Percentiles rank a stretch among this genome's conserved stretches.
These are phyloP conservation scores for Callopanchax toddi DNA, from an alignment of 2,113 vertebrate genomes.

Conservation along the genomic window DNA sequence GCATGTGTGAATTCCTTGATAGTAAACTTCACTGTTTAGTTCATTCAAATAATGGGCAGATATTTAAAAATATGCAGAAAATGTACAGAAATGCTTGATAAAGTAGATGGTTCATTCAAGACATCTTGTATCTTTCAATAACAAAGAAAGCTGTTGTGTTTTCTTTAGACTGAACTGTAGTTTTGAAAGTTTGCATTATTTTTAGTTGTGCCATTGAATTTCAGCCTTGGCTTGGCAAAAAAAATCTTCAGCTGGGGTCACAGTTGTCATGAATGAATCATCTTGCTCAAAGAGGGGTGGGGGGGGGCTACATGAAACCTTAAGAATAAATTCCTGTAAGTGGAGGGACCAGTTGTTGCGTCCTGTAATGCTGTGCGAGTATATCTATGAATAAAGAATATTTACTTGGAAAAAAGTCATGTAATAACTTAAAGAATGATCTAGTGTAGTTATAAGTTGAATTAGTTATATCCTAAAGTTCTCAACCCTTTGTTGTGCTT, in stretches of 20 bases:
- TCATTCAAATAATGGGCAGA: conserved; percentile 20
- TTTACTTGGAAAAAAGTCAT: conserved; percentile 36
- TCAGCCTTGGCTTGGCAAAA: background rate
- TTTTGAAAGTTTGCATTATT: conserved; percentile 5
- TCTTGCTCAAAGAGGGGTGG: background rate
- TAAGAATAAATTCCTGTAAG: conserved; percentile 21
- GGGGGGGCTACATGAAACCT: conserved; percentile 5
- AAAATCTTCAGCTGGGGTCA: conserved; percentile 4
- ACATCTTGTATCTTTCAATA: conserved; percentile 2
- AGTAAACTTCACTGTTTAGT: conserved; percentile 69
- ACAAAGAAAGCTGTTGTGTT: background rate
- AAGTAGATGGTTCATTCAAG: conserved; percentile 4
- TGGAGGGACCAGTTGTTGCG: conserved; percentile 30
- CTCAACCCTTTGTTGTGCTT: conserved; percentile 33
- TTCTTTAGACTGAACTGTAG: conserved; percentile 1
- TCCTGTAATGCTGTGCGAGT: conserved; percentile 11
- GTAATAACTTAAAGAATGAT: conserved; percentile 21
- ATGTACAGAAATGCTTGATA: background rate
- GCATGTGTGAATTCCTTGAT: conserved; percentile 80
- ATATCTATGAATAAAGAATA: conserved; percentile 7
- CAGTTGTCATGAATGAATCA: conserved; percentile 27
- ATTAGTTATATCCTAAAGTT: conserved; percentile 46
- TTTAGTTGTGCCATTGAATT: conserved; percentile 15
- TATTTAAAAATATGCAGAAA: conserved; percentile 13
- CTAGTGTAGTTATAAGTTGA: conserved; percentile 24